These are phyloP conservation scores for Mormyrus iriodes DNA, from an alignment of 2,113 vertebrate species.

Conservation along the genomic window DNA sequence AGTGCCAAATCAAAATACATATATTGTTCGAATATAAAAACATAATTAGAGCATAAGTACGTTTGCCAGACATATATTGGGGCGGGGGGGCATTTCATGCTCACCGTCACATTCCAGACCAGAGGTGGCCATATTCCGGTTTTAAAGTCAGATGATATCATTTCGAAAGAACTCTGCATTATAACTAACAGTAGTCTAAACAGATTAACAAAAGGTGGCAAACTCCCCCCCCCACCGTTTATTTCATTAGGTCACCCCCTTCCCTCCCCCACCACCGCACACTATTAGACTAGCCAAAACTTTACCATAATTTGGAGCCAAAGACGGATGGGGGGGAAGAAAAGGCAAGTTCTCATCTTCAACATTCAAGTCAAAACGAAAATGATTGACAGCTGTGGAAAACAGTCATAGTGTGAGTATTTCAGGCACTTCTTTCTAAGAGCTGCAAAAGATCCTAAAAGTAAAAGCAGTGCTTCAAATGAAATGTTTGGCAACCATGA, in stretches of 20 bases:
- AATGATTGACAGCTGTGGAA: conserved; percentile 56
- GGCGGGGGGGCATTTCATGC: conserved; percentile 39
- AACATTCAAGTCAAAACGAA: conserved; percentile 96
- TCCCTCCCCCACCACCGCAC: background rate
- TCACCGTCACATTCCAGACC: background rate
- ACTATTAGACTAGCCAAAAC: background rate
- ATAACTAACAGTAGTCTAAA: conserved; percentile 17
- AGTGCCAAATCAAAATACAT: conserved; percentile 69
- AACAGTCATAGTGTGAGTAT: conserved; percentile 80
- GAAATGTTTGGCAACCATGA: conserved; percentile 73
- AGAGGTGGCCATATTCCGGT: background rate
- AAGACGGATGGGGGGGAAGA: conserved; percentile 60
- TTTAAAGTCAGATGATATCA: background rate
- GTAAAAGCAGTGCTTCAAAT: conserved; percentile 59
- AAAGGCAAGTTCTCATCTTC: conserved; percentile 79
- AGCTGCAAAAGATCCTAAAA: conserved; percentile 54
- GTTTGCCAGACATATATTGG: conserved; percentile 36
- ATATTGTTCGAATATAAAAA: conserved; percentile 37
- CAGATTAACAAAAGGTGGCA: background rate
- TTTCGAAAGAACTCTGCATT: background rate
- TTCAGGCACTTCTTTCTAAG: conserved; percentile 96
- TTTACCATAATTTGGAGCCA: conserved; percentile 47
- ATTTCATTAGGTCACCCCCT: background rate
- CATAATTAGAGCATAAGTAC: background rate
- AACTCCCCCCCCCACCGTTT: background rate